These are phyloP conservation scores for Microtus pennsylvanicus DNA, from an alignment of 2,113 vertebrate genomes.

Conservation along the genomic window DNA sequence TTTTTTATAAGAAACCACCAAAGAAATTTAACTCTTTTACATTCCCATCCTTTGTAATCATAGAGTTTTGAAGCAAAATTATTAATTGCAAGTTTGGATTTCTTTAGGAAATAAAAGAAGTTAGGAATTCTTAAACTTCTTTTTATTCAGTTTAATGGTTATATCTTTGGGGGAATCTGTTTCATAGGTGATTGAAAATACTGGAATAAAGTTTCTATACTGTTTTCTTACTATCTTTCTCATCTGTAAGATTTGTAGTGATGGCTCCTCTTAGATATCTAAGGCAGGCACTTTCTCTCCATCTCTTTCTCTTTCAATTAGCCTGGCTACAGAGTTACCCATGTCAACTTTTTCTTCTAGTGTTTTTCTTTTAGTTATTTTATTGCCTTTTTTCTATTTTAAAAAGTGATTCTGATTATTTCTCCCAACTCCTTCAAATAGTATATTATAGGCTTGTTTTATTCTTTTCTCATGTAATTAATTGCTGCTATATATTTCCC, in stretches of 20 bases:
- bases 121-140: background rate
- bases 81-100: background rate
- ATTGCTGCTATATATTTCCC: background rate
- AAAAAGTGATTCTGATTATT: background rate
- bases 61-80: constrained; percentile 21
- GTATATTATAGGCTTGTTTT: background rate
- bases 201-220: background rate
- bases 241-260: background rate
- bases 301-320: background rate
- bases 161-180: constrained; percentile 28
- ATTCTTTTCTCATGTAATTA: background rate
- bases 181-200: background rate
- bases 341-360: background rate
- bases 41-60: background rate
- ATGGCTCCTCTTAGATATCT: background rate
- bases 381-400: background rate
- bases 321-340: background rate
- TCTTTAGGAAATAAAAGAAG: constrained; percentile 24
- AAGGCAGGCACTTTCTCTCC: background rate
- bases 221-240: background rate
- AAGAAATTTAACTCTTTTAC: background rate
- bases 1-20: constrained; percentile 6
- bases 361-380: background rate
- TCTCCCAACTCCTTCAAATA: background rate
- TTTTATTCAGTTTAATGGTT: background rate